These are phyloP conservation scores for Pararge aegeria DNA, from an alignment of 1,140 invertebrate genomes.

Conservation along the genomic window DNA sequence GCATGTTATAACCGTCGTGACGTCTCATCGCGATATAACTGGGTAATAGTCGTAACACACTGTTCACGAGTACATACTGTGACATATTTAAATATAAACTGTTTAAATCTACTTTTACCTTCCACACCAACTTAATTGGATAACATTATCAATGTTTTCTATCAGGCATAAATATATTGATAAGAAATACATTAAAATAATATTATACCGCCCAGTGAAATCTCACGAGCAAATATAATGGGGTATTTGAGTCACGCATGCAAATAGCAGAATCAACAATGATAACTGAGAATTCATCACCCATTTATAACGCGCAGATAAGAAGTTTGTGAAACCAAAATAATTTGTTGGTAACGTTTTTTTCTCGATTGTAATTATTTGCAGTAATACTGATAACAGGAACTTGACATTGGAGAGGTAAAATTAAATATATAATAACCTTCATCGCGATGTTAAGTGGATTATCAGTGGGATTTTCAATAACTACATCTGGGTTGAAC, in stretches of 20 bases:
- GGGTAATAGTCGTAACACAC: too few relatives aligned
- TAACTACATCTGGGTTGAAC: constrained; percentile 60
- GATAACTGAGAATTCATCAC: constrained; percentile 15
- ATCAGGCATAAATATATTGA: neutral
- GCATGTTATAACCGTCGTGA: too few relatives aligned
- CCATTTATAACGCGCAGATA: constrained; percentile 13
- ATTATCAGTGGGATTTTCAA: constrained; percentile 60
- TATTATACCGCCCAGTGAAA: neutral
- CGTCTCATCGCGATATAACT: too few relatives aligned
- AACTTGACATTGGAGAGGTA: neutral
- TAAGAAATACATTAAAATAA: constrained; percentile 7
- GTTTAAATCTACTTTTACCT: constrained; percentile 1
- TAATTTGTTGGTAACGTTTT: constrained; percentile 8
- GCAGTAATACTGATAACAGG: neutral
- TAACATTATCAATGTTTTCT: neutral
- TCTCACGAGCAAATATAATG: constrained; percentile 18
- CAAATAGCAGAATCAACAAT: constrained; percentile 15
- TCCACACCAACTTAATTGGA: neutral
- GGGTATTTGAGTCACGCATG: constrained; percentile 13
- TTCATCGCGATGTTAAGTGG: constrained; percentile 61
- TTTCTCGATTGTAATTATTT: neutral
- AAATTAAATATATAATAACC: neutral
- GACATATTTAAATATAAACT: too few relatives aligned
- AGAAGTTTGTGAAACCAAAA: constrained; percentile 11
- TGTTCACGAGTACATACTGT: too few relatives aligned